A percentile compares a stretch with the other conserved stretches of the same genome.
Conservation (phyloP, 2,888 invertebrate genomes). For the Cylindroiulus punctatus region DNA sequence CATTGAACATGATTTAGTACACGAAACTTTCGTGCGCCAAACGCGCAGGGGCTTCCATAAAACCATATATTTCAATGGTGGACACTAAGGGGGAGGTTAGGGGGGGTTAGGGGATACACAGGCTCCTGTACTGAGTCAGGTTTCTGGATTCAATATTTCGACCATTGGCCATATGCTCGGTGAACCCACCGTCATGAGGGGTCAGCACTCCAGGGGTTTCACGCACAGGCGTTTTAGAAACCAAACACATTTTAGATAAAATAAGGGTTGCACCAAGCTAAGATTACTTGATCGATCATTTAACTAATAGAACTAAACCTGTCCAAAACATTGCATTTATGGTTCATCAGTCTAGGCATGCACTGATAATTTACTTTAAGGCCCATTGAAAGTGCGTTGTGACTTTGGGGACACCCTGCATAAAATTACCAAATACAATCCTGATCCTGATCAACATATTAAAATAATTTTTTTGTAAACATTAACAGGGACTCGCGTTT, state of each 20-base stretch:
- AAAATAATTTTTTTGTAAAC: no score
- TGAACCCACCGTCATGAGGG: background rate
- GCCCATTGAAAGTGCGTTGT: no score
- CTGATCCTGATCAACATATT: no score
- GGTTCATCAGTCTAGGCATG: no score
- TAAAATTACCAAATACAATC: no score
- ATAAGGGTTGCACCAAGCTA: background rate
- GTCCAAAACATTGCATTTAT: background rate
- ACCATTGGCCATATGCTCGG: conserved; percentile 8
- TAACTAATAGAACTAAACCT: background rate
- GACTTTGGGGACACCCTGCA: no score
- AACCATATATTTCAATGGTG: background rate
- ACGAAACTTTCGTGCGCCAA: background rate
- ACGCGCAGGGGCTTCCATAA: background rate
- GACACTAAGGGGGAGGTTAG: background rate
- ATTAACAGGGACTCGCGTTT: no score
- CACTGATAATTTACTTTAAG: no score
- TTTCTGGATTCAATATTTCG: conserved; percentile 26
- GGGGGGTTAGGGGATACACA: background rate
- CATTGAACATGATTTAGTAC: conserved; percentile 32
- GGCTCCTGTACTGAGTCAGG: background rate
- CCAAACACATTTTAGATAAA: background rate
- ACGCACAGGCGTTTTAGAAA: background rate
- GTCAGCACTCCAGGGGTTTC: background rate
- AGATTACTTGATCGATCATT: background rate